Evolutionary conservation across 2,888 invertebrate species (phyloP).

Genomic region (Drosophila melanosoma): DNA sequence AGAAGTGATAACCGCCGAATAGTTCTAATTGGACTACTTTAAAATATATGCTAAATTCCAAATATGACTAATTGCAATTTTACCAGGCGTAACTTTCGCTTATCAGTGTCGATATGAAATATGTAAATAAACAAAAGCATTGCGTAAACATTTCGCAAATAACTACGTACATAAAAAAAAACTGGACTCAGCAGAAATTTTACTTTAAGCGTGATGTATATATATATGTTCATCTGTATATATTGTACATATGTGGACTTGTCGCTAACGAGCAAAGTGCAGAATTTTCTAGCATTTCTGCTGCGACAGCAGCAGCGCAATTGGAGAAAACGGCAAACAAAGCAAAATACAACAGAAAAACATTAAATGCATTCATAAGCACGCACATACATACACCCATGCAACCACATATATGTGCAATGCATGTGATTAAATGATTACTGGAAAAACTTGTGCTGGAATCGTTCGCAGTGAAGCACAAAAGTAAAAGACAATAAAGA

Average conservation of each 20-base stretch:
- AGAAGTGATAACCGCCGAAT: neutral
- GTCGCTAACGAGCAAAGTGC: constrained; percentile 55
- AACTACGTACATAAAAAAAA: neutral
- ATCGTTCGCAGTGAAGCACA: constrained; percentile 4
- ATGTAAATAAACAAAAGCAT: neutral
- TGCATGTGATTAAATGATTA: neutral
- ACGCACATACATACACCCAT: neutral
- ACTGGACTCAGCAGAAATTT: neutral
- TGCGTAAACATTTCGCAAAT: neutral
- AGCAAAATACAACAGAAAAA: constrained; percentile 4
- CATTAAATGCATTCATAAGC: constrained; percentile 11
- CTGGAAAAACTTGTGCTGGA: constrained; percentile 39
- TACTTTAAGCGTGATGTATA: neutral
- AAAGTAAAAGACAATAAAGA: neutral
- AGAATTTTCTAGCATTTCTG: constrained; percentile 19
- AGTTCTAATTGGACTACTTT: neutral
- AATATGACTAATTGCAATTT: neutral
- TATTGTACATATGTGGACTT: constrained; percentile 28
- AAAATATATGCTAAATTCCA: neutral
- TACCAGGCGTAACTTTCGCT: neutral
- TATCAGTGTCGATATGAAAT: constrained; percentile 5
- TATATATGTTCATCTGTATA: neutral
- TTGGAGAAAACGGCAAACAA: constrained; percentile 17
- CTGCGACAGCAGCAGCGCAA: constrained; percentile 12
- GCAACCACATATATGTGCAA: neutral